These are phyloP conservation scores for Zelleria hepariella DNA, from an alignment of 2,888 invertebrate genomes.

Conservation along the genomic window DNA sequence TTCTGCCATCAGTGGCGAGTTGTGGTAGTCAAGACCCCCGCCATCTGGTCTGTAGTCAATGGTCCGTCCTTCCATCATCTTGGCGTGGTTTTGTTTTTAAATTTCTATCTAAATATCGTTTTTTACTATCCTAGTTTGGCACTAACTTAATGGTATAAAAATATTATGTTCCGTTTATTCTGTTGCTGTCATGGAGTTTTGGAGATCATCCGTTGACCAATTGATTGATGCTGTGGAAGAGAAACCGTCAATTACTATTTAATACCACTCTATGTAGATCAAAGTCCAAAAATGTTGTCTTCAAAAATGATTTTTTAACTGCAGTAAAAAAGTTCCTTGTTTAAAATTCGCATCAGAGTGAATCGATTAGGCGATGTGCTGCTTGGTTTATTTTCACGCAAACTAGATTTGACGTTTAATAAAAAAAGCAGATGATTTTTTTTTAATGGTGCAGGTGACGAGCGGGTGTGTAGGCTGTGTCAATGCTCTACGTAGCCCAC, in stretches of 20 bases:
- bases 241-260: slow-evolving; percentile 16
- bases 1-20: slow-evolving; percentile 77
- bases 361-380: slow-evolving; percentile 13
- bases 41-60: slow-evolving; percentile 70
- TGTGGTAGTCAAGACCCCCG: slow-evolving; percentile 77
- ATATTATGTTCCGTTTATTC: slow-evolving; percentile 37
- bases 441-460: slow-evolving; percentile 58
- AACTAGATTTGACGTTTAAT: slow-evolving; percentile 46
- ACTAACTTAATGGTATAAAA: slow-evolving; percentile 59
- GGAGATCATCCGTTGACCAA: slow-evolving; percentile 56
- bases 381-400: slow-evolving; percentile 26
- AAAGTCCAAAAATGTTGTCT: slow-evolving; percentile 36
- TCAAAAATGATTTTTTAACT: not conserved
- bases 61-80: slow-evolving; percentile 71
- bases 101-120: slow-evolving; percentile 56
- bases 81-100: slow-evolving; percentile 27
- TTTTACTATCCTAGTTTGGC: slow-evolving; percentile 50
- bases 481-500: slow-evolving; percentile 69
- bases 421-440: slow-evolving; percentile 44
- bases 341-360: slow-evolving; percentile 12
- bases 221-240: slow-evolving; percentile 46
- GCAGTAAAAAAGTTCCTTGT: slow-evolving; percentile 10
- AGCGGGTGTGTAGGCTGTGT: slow-evolving; percentile 65
- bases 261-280: slow-evolving; percentile 9
- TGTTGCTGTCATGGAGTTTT: slow-evolving; percentile 61